phyloP scores from a whole-genome alignment of 2,113 vertebrate species.

The Sinosuthora webbiana region DNA sequence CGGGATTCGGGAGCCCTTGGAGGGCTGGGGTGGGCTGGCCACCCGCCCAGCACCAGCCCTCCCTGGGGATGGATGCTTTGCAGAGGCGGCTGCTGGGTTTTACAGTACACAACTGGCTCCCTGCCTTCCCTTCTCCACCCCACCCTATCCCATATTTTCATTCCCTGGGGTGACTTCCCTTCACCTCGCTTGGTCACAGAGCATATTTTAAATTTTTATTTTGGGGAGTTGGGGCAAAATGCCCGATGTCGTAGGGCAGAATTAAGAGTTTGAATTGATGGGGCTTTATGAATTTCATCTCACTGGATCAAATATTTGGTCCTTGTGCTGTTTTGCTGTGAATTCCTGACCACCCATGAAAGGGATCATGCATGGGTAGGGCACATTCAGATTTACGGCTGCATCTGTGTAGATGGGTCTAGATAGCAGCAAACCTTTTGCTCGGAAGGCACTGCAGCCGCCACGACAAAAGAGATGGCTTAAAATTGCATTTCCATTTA shows the following conservation, averaged over 20 bases:
- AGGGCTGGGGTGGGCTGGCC: neutral
- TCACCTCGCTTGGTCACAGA: neutral
- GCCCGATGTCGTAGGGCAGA: accelerated
- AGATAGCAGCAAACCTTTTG: slow-evolving; percentile 49
- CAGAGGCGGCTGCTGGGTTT: neutral
- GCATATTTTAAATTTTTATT: neutral
- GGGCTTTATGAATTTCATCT: neutral
- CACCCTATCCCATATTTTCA: neutral
- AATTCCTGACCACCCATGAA: slow-evolving; percentile 49
- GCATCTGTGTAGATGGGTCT: slow-evolving; percentile 35
- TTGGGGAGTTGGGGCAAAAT: neutral
- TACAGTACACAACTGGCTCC: neutral
- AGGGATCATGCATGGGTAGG: neutral
- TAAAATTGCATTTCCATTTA: slow-evolving; percentile 63
- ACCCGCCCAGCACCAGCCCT: neutral
- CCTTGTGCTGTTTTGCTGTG: neutral
- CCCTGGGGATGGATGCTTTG: neutral
- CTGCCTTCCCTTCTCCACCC: neutral
- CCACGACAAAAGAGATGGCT: slow-evolving; percentile 23
- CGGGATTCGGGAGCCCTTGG: neutral
- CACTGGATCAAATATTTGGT: neutral
- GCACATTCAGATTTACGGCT: neutral
- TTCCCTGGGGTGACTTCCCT: neutral
- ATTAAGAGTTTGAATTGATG: neutral
- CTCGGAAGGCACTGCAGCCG: neutral